A percentile compares a stretch with the other conserved stretches of the same genome.
Evolutionary conservation across 2,113 vertebrate genomes (phyloP).

Genomic region (Gasterosteus nipponicus): DNA sequence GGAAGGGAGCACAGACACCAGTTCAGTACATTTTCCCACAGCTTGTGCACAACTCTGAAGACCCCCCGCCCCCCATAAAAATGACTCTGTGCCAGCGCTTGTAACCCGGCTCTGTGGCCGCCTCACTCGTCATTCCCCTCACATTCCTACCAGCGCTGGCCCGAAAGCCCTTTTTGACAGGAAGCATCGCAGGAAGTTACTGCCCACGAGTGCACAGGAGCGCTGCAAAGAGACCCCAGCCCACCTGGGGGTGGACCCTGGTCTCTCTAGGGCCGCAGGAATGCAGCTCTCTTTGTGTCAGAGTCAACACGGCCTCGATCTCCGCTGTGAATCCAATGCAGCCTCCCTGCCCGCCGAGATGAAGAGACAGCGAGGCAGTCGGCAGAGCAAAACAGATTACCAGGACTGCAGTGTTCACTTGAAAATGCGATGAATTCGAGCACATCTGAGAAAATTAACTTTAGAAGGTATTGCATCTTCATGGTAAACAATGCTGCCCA

Average conservation of each 20-base stretch:
- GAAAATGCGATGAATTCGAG: conserved; percentile 6
- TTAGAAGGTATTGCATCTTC: conserved; percentile 9
- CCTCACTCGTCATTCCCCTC: conserved; percentile 12
- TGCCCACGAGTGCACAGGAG: conserved; percentile 47
- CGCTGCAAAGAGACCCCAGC: conserved; percentile 34
- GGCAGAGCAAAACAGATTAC: conserved; percentile 5
- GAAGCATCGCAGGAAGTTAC: conserved; percentile 71
- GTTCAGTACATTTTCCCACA: conserved; percentile 38
- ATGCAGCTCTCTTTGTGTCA: conserved; percentile 45
- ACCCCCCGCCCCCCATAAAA: conserved; percentile 18
- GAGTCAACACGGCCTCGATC: conserved; percentile 29
- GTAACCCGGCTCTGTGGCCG: not conserved
- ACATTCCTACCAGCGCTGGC: conserved; percentile 38
- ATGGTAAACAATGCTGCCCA: not conserved
- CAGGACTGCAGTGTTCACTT: conserved; percentile 15
- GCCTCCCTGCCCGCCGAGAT: not conserved
- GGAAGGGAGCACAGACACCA: not conserved
- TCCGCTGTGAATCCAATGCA: conserved; percentile 21
- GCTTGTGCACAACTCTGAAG: conserved; percentile 3
- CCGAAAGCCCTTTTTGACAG: conserved; percentile 43
- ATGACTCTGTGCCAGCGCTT: conserved; percentile 1
- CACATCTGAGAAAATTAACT: not conserved
- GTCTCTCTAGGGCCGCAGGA: conserved; percentile 32
- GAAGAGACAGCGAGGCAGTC: not conserved
- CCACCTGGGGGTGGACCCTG: conserved; percentile 10